phyloP scores from a whole-genome alignment of 2,888 invertebrate species.

The Andricus quercusramuli region DNA sequence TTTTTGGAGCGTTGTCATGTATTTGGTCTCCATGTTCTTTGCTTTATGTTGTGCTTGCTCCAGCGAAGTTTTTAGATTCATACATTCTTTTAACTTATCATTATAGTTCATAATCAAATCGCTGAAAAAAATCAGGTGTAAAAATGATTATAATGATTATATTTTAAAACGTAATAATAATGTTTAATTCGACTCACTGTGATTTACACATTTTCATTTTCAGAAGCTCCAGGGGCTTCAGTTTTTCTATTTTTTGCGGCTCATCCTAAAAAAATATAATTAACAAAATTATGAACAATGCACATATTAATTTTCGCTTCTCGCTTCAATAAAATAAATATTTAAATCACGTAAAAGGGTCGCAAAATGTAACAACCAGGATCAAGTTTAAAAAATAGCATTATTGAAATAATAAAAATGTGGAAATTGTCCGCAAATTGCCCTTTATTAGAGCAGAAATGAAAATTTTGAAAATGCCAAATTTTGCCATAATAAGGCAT shows the following conservation, averaged over 20 bases:
- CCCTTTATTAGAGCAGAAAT: not conserved
- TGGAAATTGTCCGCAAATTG: not conserved
- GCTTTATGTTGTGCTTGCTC: slow-evolving; percentile 1
- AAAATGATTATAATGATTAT: not conserved
- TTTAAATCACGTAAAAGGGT: not conserved
- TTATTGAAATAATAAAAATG: not conserved
- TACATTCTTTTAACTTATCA: slow-evolving; percentile 15
- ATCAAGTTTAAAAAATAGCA: not conserved
- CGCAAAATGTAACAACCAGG: too few species aligned
- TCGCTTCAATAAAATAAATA: not conserved
- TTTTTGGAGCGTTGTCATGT: slow-evolving; percentile 6
- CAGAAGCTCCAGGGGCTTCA: slow-evolving; percentile 22
- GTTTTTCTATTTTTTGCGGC: not conserved
- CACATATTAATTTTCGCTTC: not conserved
- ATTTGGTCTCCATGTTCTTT: slow-evolving; percentile 18
- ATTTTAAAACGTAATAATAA: not conserved
- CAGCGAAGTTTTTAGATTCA: not conserved
- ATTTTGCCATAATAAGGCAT: not conserved
- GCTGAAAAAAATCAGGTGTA: not conserved
- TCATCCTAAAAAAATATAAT: slow-evolving; percentile 2
- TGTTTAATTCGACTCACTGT: slow-evolving; percentile 1
- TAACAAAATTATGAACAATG: not conserved
- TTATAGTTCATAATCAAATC: slow-evolving; percentile 32
- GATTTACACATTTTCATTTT: slow-evolving; percentile 30
- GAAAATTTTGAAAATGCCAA: not conserved